Conservation (phyloP, 2,888 invertebrate genomes). For the Mimumesa dahlbomi region DNA sequence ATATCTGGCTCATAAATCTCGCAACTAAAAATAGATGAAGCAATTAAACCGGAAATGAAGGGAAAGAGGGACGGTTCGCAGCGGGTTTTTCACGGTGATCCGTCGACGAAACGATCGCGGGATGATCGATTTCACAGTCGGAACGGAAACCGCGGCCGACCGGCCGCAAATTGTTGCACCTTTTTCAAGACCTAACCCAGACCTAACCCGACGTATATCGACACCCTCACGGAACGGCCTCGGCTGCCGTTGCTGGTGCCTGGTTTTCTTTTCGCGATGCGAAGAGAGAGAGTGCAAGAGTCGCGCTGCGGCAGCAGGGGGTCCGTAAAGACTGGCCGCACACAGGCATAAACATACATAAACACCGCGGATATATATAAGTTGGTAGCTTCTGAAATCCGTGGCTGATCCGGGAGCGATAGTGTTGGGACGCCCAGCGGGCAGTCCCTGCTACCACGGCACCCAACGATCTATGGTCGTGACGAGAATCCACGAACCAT, state of each 20-base stretch:
- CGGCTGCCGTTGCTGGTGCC: no score
- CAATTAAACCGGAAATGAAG: slow-evolving; percentile 12
- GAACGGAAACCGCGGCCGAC: no score
- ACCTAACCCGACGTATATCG: no score
- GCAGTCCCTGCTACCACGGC: slow-evolving; percentile 71
- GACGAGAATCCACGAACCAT: slow-evolving; percentile 71
- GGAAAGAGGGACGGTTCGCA: background rate
- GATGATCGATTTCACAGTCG: background rate
- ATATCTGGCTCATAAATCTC: slow-evolving; percentile 37
- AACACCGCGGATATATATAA: slow-evolving; percentile 70
- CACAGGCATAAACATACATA: slow-evolving; percentile 74
- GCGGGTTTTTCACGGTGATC: background rate
- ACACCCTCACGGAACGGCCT: no score
- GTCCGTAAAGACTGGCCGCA: slow-evolving; percentile 75
- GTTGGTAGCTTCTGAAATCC: slow-evolving; percentile 78
- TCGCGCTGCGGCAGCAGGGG: slow-evolving; percentile 71
- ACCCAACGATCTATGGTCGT: slow-evolving; percentile 72
- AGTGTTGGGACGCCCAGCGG: slow-evolving; percentile 77
- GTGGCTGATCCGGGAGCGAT: slow-evolving; percentile 77
- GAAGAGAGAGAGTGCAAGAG: slow-evolving; percentile 35
- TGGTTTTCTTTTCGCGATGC: slow-evolving; percentile 53
- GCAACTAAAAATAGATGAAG: slow-evolving; percentile 19
- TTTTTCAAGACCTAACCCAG: slow-evolving; percentile 7
- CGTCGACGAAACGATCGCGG: background rate
- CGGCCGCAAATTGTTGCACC: slow-evolving; percentile 46